Percentiles rank a stretch among this genome's conserved stretches.
Conservation (phyloP, 1,140 invertebrate species). For the Drosophila lowei region DNA sequence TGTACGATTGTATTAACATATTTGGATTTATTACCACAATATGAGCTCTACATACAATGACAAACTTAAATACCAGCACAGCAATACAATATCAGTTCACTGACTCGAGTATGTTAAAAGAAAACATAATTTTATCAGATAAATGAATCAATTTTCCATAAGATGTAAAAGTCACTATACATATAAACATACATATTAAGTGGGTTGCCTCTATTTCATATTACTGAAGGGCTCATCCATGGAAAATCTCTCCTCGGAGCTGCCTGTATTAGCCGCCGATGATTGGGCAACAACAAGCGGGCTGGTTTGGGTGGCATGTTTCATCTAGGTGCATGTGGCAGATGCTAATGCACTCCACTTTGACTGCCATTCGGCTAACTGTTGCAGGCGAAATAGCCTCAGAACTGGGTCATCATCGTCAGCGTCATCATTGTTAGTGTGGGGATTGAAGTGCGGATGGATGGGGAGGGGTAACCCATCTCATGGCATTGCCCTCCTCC, state of each 20-base stretch:
- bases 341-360: slow-evolving; percentile 43
- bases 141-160: neutral
- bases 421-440: slow-evolving; percentile 52
- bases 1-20: too few relatives aligned
- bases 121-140: too few relatives aligned
- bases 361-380: slow-evolving; percentile 42
- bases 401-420: slow-evolving; percentile 65
- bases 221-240: neutral
- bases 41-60: too few relatives aligned
- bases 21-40: too few relatives aligned
- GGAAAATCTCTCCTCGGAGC: slow-evolving; percentile 1
- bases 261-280: slow-evolving; percentile 21
- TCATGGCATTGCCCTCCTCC: neutral
- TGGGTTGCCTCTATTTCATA: neutral
- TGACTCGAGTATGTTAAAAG: too few relatives aligned
- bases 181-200: too few relatives aligned
- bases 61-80: too few relatives aligned
- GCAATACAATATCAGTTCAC: too few relatives aligned
- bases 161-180: too few relatives aligned
- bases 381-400: slow-evolving; percentile 30
- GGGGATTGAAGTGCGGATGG: slow-evolving; percentile 1
- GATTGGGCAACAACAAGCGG: slow-evolving; percentile 32
- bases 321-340: slow-evolving; percentile 19
- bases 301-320: slow-evolving; percentile 2
- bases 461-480: neutral